Base-by-base conservation (phyloP, 53 echinoderm and acorn worm genomes). In the Antedon mediterranea region DNA sequence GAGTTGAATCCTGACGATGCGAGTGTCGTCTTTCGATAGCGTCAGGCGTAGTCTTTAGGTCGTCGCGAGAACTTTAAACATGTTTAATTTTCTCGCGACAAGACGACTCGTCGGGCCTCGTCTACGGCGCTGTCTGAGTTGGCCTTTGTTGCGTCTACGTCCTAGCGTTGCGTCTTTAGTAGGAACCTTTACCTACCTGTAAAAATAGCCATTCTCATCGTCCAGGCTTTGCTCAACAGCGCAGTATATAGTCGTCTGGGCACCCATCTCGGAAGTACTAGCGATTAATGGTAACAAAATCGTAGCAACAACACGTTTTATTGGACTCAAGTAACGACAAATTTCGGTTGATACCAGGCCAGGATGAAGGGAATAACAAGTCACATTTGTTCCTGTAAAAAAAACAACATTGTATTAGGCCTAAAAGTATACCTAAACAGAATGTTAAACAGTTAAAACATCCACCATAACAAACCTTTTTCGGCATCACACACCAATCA, bases 311-410 rank as follows among this genome's bases (percentile, higher is more conserved):
- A 57, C 13, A 6, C 57, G 57, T 18, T 57, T 57, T 1, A 2
- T 15, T 8, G 57, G 23, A 2, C 15, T 57, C 11, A 82, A 32
- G 30, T 97, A 86, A 4, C 97, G 84, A 31, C 31, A 57, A 0
- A 97, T 78, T 8, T 92, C 87, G 27, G 97, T 97, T 75, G 28
- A 57, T 0, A 97, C 83, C 26, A 78, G 76, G 0, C 97, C 97
- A 28, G 97, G 97, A 76, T 97, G 97, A 3, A 91, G 72, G 0
- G 88, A 79, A 41, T 97, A 85, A n/a, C 81, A 80, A 0, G 89
- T 97, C 33, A 97, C 92, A 14, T 86, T 84, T 29, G 97, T 88
- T 31, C 97, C 97, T 93, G 77, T 31, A 11, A 70, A 31, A 71
- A 72, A 33, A 29, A 42, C 77, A 18, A 20, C 3, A 18, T 57